Base-by-base conservation (phyloP, 2,113 vertebrate species). In the Campylomormyrus numenius region DNA sequence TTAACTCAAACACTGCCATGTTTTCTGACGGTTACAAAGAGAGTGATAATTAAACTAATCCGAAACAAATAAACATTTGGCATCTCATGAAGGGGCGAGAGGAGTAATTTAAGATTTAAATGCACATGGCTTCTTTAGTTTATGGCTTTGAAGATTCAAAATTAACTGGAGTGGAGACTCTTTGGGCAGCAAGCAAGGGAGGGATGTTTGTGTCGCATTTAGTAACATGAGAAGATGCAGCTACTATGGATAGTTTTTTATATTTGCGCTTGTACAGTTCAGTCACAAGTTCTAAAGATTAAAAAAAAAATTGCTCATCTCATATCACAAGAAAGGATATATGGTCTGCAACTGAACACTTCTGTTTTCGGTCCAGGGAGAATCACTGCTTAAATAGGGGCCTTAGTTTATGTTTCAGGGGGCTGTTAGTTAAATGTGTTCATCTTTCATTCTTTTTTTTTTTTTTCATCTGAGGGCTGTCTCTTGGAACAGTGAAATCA, bases 31-130 rank as follows among this genome's bases (percentile, higher is more conserved):
- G 89, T 66, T 91, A 90, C 85, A 90, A 89, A 24, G 90, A 91
- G 92, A 89, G 93, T 92, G 93, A 91, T 94, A 94, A 95, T 95
- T 93, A 94, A 92, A 94, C 93, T 95, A 95, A 95, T 94, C 93
- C 92, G 93, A 94, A 94, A 94, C 93, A 95, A 96, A 95, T 94
- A 94, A 94, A 94, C 89, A 91, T 92, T 93, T 96, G 94, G 93
- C 94, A 93, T 88, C 3, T 42, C 88, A 92, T 94, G 90, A 95
- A 94, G 95, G 93, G 91, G 91, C 92, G 91, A 50, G 94, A 93
- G 92, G 66, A 93, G 92, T 88, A 91, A 90, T 91, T 92, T 90
- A 92, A 93, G 92, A 94, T 93, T 93, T 93, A 94, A 93, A 74
- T 24, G 90, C 93, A 91, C 93, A 90, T 93, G 50, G 89, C 87